These are phyloP conservation scores for Petrocephalus zakoni DNA, from an alignment of 2,113 vertebrate genomes.

Conservation along the genomic window DNA sequence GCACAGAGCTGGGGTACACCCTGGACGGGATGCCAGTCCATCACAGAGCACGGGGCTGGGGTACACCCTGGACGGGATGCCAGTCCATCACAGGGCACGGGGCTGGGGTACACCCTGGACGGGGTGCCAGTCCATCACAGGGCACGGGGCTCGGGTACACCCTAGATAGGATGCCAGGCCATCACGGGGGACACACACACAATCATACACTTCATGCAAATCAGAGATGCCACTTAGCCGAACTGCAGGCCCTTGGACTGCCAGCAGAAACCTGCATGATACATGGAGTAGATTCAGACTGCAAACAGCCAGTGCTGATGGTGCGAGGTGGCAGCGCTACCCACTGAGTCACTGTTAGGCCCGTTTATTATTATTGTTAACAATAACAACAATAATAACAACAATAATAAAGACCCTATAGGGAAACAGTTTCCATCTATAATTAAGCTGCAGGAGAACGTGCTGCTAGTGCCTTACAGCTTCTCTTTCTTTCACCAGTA, in stretches of 20 bases:
- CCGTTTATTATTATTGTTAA: neutral
- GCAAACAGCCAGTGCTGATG: neutral
- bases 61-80: no score
- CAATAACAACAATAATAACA: neutral
- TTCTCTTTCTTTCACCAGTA: neutral
- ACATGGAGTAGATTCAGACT: neutral
- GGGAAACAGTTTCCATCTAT: neutral
- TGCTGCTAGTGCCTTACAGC: no score
- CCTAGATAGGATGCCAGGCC: neutral
- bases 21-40: neutral
- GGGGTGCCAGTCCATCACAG: neutral
- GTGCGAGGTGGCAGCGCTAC: neutral
- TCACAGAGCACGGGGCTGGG: neutral
- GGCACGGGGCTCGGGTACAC: no score
- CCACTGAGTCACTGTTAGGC: neutral
- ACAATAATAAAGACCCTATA: neutral
- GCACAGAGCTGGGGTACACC: no score
- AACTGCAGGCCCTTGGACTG: neutral
- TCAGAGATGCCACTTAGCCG: neutral
- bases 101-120: neutral
- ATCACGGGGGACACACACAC: neutral
- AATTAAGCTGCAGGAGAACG: neutral
- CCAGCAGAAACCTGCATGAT: neutral
- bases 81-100: neutral
- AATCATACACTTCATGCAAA: neutral